Conservation (phyloP, 2,113 vertebrate genomes). For the Marmota monax region DNA sequence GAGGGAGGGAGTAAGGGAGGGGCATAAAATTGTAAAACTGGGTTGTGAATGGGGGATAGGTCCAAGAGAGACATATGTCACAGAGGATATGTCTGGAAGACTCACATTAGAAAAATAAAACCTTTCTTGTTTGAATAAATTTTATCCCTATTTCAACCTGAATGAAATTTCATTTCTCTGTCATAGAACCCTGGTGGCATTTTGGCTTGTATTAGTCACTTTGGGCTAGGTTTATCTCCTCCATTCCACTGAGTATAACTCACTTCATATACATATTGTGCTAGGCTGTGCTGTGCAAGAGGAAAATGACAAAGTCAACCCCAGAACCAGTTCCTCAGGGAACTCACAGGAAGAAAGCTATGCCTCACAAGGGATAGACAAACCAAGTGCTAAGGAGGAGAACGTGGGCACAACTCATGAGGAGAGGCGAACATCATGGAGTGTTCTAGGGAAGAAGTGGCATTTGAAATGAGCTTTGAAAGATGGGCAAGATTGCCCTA, state of each 20-base stretch:
- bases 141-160: background rate
- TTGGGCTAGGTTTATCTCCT: background rate
- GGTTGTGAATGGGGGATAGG: background rate
- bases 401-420: background rate
- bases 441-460: background rate
- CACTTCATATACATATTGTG: background rate
- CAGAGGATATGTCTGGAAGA: constrained; percentile 5
- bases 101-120: constrained; percentile 1
- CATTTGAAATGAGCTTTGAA: background rate
- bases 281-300: background rate
- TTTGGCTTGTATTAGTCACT: background rate
- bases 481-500: background rate
- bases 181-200: background rate
- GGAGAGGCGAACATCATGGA: background rate
- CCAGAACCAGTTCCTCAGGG: background rate
- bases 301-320: background rate
- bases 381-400: background rate
- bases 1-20: too few relatives aligned
- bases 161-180: background rate
- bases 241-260: constrained; percentile 18
- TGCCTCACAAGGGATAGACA: background rate
- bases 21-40: background rate
- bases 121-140: background rate
- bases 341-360: background rate
- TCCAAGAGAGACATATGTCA: background rate